Conservation (phyloP, 2,113 vertebrate genomes). For the Tapirus terrestris region DNA sequence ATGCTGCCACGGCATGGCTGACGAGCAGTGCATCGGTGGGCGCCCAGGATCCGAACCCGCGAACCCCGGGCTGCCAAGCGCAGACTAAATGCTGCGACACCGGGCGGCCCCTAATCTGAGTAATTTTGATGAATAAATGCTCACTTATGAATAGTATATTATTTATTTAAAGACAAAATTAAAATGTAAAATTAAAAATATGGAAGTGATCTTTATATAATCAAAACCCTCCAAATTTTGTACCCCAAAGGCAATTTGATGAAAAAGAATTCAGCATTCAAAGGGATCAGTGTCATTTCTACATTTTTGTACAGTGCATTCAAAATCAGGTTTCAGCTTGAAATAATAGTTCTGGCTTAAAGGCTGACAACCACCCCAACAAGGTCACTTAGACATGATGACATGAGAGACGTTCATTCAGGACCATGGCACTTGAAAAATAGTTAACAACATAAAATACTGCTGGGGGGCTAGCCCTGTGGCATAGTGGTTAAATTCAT, state of each 20-base stretch:
- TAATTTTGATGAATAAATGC: conserved; percentile 4
- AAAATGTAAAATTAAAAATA: conserved; percentile 34
- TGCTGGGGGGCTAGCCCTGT: not conserved
- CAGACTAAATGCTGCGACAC: too few relatives aligned
- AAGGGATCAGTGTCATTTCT: not conserved
- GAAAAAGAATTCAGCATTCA: not conserved
- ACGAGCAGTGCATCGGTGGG: too few relatives aligned
- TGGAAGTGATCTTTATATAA: not conserved
- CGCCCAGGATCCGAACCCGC: too few relatives aligned
- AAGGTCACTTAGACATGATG: not conserved
- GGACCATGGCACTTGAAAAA: not conserved
- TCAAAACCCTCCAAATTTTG: not conserved
- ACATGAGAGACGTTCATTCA: not conserved
- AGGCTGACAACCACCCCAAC: not conserved
- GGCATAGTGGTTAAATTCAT: too few relatives aligned
- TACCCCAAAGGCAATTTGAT: not conserved
- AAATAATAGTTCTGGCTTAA: not conserved
- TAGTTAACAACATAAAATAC: not conserved
- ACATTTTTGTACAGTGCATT: not conserved
- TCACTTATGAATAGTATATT: not conserved
- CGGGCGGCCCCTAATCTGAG: not conserved
- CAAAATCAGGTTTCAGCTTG: conserved; percentile 2
- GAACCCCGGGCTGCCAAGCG: too few relatives aligned
- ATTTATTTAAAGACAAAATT: conserved; percentile 51
- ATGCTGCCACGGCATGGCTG: too few relatives aligned